These are phyloP conservation scores for Cataglyphis livida DNA, from an alignment of 2,888 invertebrate genomes.

Conservation along the genomic window DNA sequence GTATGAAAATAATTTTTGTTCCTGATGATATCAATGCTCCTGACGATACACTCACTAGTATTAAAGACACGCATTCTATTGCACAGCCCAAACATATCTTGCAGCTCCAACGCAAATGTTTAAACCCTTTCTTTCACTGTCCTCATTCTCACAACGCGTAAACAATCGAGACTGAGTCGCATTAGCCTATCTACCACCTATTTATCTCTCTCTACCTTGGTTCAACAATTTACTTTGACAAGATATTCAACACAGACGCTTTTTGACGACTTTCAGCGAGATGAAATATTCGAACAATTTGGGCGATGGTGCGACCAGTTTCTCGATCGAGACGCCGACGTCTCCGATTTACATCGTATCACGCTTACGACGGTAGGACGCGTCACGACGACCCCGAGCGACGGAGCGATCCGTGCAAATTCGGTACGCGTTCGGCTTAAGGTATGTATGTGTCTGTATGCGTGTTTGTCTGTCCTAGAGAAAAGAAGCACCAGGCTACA, in stretches of 20 bases:
- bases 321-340: conserved; percentile 43
- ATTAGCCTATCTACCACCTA: conserved; percentile 9
- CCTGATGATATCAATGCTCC: background rate
- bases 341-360: conserved; percentile 59
- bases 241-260: background rate
- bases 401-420: conserved; percentile 70
- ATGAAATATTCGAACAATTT: background rate
- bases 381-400: conserved; percentile 68
- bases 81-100: background rate
- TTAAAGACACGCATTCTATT: conserved; percentile 6
- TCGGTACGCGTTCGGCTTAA: conserved; percentile 44
- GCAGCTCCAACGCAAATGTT: conserved; percentile 21
- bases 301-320: background rate
- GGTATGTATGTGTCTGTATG: background rate
- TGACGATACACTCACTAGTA: background rate
- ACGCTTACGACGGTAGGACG: conserved; percentile 71
- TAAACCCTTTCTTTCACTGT: background rate
- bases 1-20: conserved; percentile 40
- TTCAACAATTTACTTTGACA: conserved; percentile 1
- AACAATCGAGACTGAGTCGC: conserved; percentile 25
- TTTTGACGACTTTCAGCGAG: background rate
- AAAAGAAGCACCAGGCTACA: conserved; percentile 75
- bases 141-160: background rate
- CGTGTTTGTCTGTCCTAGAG: conserved; percentile 58
- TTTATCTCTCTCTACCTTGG: background rate